Percentiles rank a stretch among this genome's conserved stretches.
phyloP scores from a whole-genome alignment of 2,113 vertebrate species.

The Oreochromis tanganicae region DNA sequence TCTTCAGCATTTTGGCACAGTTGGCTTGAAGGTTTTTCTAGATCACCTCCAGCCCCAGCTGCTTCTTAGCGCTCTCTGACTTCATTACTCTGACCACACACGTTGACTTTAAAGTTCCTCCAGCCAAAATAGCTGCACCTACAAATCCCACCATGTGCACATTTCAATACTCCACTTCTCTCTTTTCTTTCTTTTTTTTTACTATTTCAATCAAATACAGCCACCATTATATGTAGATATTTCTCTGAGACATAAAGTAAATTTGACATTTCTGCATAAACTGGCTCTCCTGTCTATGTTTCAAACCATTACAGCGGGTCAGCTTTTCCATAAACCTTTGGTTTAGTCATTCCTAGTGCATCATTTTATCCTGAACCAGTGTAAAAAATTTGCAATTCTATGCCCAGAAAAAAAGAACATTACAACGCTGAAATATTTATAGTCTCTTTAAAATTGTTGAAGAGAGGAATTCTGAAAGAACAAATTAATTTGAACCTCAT shows the following conservation, averaged over 20 bases:
- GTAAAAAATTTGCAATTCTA: slow-evolving; percentile 35
- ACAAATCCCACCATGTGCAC: background rate
- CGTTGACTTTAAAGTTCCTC: slow-evolving; percentile 4
- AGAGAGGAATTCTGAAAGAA: slow-evolving; percentile 30
- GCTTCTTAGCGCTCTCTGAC: background rate
- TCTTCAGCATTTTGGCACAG: background rate
- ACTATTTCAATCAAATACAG: background rate
- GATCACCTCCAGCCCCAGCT: slow-evolving; percentile 1
- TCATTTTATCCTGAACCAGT: slow-evolving; percentile 15
- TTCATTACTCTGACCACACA: slow-evolving; percentile 40
- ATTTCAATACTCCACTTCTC: background rate
- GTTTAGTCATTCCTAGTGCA: background rate
- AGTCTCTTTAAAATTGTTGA: slow-evolving; percentile 33
- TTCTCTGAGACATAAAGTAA: background rate
- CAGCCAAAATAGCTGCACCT: background rate
- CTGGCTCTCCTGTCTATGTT: background rate
- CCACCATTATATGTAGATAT: background rate
- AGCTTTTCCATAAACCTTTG: slow-evolving; percentile 5
- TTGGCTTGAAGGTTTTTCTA: background rate
- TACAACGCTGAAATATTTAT: slow-evolving; percentile 61
- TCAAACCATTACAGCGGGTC: slow-evolving; percentile 6
- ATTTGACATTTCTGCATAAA: slow-evolving; percentile 14
- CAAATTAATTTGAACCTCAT: slow-evolving; percentile 49
- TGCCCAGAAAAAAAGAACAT: slow-evolving; percentile 18
- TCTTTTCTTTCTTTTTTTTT: background rate